A percentile compares a stretch with the other conserved stretches of the same genome.
These are phyloP conservation scores for Chondrosia reniformis DNA, from an alignment of 37 sponge, comb jelly and placozoan genomes.

Conservation along the genomic window DNA sequence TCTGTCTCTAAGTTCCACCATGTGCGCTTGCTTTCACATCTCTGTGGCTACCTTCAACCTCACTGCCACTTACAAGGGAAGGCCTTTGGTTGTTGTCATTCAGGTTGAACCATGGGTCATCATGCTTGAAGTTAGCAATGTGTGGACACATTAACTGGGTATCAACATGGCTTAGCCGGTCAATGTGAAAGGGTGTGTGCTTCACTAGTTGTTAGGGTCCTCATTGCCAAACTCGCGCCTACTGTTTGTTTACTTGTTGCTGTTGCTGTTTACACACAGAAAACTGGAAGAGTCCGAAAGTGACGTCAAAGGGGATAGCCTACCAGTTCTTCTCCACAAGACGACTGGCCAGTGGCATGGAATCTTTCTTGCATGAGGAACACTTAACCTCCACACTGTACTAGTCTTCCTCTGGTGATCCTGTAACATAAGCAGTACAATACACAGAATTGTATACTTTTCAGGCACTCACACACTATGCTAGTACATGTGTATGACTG, in stretches of 20 bases:
- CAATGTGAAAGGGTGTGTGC: neutral
- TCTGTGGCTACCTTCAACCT: neutral
- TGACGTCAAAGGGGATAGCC: no score
- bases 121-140: neutral
- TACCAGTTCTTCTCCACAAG: constrained; percentile 9
- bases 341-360: neutral
- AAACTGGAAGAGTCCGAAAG: neutral
- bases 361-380: neutral
- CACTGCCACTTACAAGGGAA: neutral
- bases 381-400: neutral
- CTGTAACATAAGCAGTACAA: no score
- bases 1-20: neutral
- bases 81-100: neutral
- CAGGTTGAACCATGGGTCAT: neutral
- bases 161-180: neutral
- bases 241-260: constrained; percentile 1
- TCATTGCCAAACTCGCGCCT: neutral
- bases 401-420: no score
- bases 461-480: no score
- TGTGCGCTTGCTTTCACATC: neutral
- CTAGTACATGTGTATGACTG: no score
- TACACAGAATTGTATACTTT: no score
- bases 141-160: neutral
- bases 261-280: neutral
- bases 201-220: neutral